phyloP scores from a whole-genome alignment of 2,797 vertebrate species.

The Lates japonicus region DNA sequence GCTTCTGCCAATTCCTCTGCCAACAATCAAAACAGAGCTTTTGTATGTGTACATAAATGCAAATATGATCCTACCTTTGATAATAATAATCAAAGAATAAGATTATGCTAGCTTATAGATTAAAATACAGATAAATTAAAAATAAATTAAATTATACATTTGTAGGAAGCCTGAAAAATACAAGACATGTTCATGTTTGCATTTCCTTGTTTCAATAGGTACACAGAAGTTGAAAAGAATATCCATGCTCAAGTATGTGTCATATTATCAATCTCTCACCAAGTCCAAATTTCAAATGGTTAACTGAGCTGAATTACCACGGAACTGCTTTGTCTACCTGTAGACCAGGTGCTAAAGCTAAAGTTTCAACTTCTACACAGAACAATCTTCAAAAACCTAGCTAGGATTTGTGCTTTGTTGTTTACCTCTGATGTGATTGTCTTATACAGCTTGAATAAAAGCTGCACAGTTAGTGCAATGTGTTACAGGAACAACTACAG shows the following conservation, averaged over 20 bases:
- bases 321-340: not conserved
- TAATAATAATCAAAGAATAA: no score
- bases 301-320: not conserved
- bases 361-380: not conserved
- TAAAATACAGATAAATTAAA: slow-evolving; percentile 26
- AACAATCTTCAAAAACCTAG: not conserved
- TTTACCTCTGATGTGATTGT: not conserved
- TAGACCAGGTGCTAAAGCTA: not conserved
- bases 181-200: not conserved
- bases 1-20: not conserved
- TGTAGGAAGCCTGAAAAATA: not conserved
- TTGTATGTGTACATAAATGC: not conserved
- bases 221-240: not conserved
- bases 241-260: not conserved
- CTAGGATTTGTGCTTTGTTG: not conserved
- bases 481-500: not conserved
- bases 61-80: not conserved
- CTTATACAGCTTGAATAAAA: not conserved
- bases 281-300: not conserved
- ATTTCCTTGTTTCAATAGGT: not conserved
- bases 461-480: not conserved
- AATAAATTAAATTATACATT: slow-evolving; percentile 6
- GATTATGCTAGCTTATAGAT: not conserved
- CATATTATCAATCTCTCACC: not conserved
- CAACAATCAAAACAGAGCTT: not conserved